Base-by-base conservation (phyloP, 2,113 vertebrate species). In the human region DNA sequence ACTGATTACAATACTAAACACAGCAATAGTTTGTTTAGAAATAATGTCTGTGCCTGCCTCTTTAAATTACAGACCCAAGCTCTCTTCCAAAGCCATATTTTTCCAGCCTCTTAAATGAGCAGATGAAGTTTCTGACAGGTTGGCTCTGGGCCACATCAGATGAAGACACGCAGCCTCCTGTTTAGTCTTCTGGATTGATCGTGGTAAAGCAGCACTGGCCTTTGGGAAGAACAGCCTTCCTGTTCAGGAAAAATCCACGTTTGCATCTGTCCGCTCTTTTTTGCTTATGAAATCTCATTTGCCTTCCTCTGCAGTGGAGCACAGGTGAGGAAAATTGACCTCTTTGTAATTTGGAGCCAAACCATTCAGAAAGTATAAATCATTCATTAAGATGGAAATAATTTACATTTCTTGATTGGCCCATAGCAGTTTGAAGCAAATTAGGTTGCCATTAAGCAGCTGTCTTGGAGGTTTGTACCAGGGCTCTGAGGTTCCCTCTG, bases 21-120 rank as follows among this genome's bases (percentile, higher is more conserved):
- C 59, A 95, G 66, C 6, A 6, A n/a, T 30, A 52, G 25, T 83
- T 83, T 95, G 93, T 96, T 95, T 97, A 79, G 94, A 93, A 83
- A 95, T 66, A 35, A 72, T 43, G 40, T 86, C 87, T 86, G 55
- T 32, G 35, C 52, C 64, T 97, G 79, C 30, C 83, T 95, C 40
- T 92, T 96, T 59, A 85, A 92, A 64, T 92, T 55, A 76, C 52
- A 87, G 45, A 52, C 68, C 82, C 5, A 66, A 86, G 11, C 40
- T 12, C 0, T 55, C 6, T 57, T 94, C 79, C 70, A 50, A 25
- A 90, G 80, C 75, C 64, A 20, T 48, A 40, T 61, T 75, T 93
- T 88, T 40, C 76, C 84, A 76, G 0, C 40, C 27, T 95, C 75
- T 87, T 75, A 55, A 70, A 55, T 10, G 91, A 94, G 38, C 27